These are phyloP conservation scores for Champsocephalus gunnari DNA, from an alignment of 2,797 vertebrate species.

Conservation along the genomic window DNA sequence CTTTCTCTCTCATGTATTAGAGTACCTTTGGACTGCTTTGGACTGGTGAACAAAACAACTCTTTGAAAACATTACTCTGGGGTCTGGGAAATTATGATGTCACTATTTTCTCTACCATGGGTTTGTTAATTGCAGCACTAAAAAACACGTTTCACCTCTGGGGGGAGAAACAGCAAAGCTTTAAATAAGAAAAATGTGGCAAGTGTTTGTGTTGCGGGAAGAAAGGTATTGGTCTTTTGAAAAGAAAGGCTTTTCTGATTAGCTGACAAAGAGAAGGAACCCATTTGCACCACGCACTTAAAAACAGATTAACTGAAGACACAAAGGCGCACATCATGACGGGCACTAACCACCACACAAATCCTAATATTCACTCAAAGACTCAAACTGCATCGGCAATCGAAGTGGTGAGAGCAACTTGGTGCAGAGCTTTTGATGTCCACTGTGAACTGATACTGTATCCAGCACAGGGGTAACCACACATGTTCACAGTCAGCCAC, in stretches of 20 bases:
- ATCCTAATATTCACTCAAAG: conserved; percentile 19
- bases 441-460: conserved; percentile 56
- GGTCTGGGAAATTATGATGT: neutral
- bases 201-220: neutral
- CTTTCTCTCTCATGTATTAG: neutral
- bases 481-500: conserved; percentile 30
- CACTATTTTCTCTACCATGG: neutral
- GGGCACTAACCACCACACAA: conserved; percentile 5
- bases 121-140: neutral
- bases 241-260: neutral
- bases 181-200: neutral
- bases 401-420: conserved; percentile 15
- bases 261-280: conserved; percentile 8
- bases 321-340: neutral
- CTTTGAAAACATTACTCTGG: neutral
- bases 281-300: conserved; percentile 12
- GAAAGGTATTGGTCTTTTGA: neutral
- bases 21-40: neutral
- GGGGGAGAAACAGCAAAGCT: neutral
- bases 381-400: conserved; percentile 2
- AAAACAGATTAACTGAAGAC: conserved; percentile 26
- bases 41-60: neutral
- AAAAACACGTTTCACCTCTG: neutral
- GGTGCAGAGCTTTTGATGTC: conserved; percentile 24
- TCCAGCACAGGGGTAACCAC: conserved; percentile 51